These are phyloP conservation scores for Stratiomys singularior DNA, from an alignment of 2,888 invertebrate species.

Conservation along the genomic window DNA sequence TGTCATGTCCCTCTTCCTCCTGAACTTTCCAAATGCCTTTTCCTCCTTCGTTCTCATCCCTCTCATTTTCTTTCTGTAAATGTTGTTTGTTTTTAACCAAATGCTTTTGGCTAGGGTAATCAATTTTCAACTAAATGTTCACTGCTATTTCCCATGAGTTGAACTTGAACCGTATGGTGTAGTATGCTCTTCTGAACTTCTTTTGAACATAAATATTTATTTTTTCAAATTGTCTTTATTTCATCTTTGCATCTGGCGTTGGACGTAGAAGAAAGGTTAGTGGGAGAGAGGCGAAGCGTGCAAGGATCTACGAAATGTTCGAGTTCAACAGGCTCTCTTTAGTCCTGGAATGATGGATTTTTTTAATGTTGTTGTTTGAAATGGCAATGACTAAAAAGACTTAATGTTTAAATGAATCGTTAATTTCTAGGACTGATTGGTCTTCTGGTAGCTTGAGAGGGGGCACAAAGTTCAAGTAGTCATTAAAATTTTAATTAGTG, in stretches of 20 bases:
- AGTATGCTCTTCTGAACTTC: too few relatives aligned
- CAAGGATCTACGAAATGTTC: background rate
- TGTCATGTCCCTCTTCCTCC: background rate
- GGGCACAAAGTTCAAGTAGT: too few relatives aligned
- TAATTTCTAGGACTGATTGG: background rate
- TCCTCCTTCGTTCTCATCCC: too few relatives aligned
- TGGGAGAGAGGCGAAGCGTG: background rate
- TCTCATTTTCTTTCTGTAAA: too few relatives aligned
- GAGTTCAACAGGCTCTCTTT: background rate
- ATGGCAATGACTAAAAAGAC: background rate
- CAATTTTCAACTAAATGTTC: slow-evolving; percentile 11
- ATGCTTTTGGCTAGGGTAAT: background rate
- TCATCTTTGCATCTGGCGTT: background rate
- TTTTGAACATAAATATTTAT: background rate
- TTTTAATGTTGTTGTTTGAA: background rate
- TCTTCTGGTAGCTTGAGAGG: too few relatives aligned
- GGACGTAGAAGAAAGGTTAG: background rate
- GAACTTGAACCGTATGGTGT: background rate
- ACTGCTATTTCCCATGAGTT: background rate
- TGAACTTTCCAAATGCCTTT: too few relatives aligned
- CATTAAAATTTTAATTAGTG: too few relatives aligned
- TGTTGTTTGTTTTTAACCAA: too few relatives aligned
- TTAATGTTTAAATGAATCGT: background rate
- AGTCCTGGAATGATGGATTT: background rate
- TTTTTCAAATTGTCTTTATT: slow-evolving; percentile 5